Conservation (phyloP, 2,113 vertebrate genomes). For the Podarcis raffonei region DNA sequence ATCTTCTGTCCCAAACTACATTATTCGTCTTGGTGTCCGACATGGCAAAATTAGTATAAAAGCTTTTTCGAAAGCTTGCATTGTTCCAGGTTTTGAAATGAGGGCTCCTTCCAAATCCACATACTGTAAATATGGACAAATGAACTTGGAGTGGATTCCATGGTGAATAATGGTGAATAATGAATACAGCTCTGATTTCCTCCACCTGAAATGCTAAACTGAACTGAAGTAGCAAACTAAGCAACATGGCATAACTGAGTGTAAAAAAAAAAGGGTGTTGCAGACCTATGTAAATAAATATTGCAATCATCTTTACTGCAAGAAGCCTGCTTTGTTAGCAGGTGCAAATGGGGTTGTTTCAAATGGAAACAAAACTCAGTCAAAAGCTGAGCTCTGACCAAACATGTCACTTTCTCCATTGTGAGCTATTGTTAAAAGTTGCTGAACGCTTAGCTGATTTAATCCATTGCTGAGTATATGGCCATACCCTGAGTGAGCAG, state of each 20-base stretch:
- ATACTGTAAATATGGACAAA: too few relatives aligned
- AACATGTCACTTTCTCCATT: slow-evolving; percentile 12
- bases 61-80: neutral
- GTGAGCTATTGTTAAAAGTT: slow-evolving; percentile 32
- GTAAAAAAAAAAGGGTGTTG: neutral
- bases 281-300: neutral
- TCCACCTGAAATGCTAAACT: neutral
- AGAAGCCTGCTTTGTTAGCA: neutral
- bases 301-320: neutral
- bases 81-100: neutral
- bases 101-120: neutral
- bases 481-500: neutral
- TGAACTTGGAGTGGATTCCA: neutral
- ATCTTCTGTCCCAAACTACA: too few relatives aligned
- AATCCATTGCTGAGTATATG: slow-evolving; percentile 34
- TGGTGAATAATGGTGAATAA: neutral
- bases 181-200: neutral
- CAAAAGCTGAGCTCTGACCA: slow-evolving; percentile 30
- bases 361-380: slow-evolving; percentile 13
- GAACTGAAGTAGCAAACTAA: neutral
- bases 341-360: neutral
- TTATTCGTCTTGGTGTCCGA: too few relatives aligned
- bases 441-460: slow-evolving; percentile 51
- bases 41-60: neutral
- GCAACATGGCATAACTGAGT: neutral